Evolutionary conservation across 2,888 invertebrate species (phyloP), one percentile per base, ranked within the genome.

Genomic region (Chelonus formosanus): DNA sequence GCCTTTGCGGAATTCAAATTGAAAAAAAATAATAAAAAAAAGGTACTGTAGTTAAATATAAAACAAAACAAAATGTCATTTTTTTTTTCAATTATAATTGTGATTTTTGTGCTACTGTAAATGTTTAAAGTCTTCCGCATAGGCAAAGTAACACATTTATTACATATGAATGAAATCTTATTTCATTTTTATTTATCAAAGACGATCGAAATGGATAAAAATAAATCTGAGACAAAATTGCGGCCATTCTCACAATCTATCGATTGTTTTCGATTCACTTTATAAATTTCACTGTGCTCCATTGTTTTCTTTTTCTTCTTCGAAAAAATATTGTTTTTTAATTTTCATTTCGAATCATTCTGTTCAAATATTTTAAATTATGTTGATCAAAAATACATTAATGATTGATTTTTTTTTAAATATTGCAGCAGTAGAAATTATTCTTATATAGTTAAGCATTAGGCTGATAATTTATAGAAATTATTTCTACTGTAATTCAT

Each of bases 1-100:
- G 62, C 66, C 66, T 61, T 57, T 48, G 62, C 61, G 66, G 66
- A 66, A 34, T 57, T 62, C 57, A 56, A 44, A 40, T 48, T 55
- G 44, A 32, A 52, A 8, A 32, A 52, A 52, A 52, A 52, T 10
- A 10, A 48, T 20, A 20, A 20, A 20, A 20, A 20, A 20, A 20
- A 20, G 20, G 20, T 20, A 20, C 20, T 20, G 20, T 20, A 20
- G 20, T 20, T 2, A 2, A 20, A 20, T 20, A 48, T 48, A n/a
- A 20, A 48, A 20, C 34, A 47, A 45, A 57, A 31, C 31, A 31
- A 20, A 57, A 10, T 59, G 31, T 44, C 10, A 34, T 10, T 34
- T 44, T 36, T 54, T 40, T 45, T 34, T 60, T 7, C 48, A 52
- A 20, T 60, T 44, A 54, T 62, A n/a, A 31, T 44, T 61, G 43